A percentile compares a stretch with the other conserved stretches of the same genome.
phyloP scores from a whole-genome alignment of 1,140 invertebrate genomes.

The Linepithema humile region DNA sequence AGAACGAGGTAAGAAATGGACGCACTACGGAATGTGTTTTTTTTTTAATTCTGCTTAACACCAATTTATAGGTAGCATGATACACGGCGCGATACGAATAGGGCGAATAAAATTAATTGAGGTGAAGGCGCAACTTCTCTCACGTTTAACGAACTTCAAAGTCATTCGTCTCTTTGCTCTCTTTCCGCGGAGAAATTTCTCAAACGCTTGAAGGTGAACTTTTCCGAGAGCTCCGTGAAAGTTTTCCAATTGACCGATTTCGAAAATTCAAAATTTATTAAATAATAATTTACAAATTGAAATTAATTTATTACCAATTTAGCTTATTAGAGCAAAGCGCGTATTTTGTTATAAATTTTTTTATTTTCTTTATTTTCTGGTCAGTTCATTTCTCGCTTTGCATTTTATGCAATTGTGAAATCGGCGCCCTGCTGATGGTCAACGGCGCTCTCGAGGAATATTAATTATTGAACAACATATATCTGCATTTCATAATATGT shows the following conservation, averaged over 20 bases:
- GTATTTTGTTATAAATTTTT: not conserved
- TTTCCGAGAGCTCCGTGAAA: not conserved
- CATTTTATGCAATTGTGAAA: not conserved
- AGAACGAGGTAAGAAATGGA: not conserved
- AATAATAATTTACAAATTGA: not conserved
- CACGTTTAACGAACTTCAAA: slow-evolving; percentile 38
- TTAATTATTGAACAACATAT: slow-evolving; percentile 31
- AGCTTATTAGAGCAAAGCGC: not conserved
- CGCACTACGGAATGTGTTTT: not conserved
- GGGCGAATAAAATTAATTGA: slow-evolving; percentile 29
- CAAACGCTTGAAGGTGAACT: not conserved
- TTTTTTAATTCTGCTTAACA: not conserved
- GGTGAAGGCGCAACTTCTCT: slow-evolving; percentile 10
- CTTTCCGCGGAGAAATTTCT: not conserved
- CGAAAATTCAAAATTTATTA: not conserved
- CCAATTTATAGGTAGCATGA: slow-evolving; percentile 4
- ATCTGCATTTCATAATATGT: not conserved
- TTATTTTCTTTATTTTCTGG: not conserved
- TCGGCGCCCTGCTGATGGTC: not conserved
- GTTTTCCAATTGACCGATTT: not conserved
- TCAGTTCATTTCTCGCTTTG: not conserved
- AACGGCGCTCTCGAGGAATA: not conserved
- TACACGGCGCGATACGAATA: not conserved
- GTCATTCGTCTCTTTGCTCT: slow-evolving; percentile 16
- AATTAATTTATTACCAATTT: not conserved